Conservation (phyloP, 2,113 vertebrate species). For the Equus przewalskii region DNA sequence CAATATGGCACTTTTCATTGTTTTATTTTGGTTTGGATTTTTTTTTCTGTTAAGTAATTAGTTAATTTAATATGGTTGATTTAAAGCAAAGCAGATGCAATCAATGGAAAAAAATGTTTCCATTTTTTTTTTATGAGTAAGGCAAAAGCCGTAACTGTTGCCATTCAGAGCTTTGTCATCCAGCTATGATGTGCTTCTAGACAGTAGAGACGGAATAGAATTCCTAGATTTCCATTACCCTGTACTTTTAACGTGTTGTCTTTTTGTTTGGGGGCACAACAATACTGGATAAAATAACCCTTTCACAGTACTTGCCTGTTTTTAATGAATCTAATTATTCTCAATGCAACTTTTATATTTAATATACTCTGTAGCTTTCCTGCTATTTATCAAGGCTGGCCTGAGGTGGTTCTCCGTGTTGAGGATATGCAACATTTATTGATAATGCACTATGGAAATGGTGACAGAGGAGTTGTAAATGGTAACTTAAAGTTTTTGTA, state of each 20-base stretch:
- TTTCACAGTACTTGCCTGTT: slow-evolving; percentile 88
- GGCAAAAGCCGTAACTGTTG: slow-evolving; percentile 81
- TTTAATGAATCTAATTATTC: slow-evolving; percentile 91
- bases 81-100: slow-evolving; percentile 86
- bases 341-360: slow-evolving; percentile 91
- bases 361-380: slow-evolving; percentile 88
- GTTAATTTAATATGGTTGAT: slow-evolving; percentile 81
- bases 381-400: slow-evolving; percentile 90
- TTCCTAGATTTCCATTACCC: slow-evolving; percentile 45
- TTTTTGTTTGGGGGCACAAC: slow-evolving; percentile 85
- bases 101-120: slow-evolving; percentile 81
- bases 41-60: slow-evolving; percentile 76
- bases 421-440: slow-evolving; percentile 88
- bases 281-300: slow-evolving; percentile 87
- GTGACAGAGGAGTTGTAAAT: slow-evolving; percentile 85
- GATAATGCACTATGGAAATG: slow-evolving; percentile 89
- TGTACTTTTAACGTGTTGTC: slow-evolving; percentile 79
- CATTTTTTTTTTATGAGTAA: slow-evolving; percentile 78
- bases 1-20: slow-evolving; percentile 89
- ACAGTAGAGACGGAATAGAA: slow-evolving; percentile 78
- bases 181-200: slow-evolving; percentile 80
- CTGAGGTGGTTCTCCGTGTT: slow-evolving; percentile 86
- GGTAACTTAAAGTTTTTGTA: slow-evolving; percentile 87
- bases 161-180: slow-evolving; percentile 61
- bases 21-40: slow-evolving; percentile 79